These are phyloP conservation scores for Prenolepis imparis DNA, from an alignment of 2,888 invertebrate species.

Conservation along the genomic window DNA sequence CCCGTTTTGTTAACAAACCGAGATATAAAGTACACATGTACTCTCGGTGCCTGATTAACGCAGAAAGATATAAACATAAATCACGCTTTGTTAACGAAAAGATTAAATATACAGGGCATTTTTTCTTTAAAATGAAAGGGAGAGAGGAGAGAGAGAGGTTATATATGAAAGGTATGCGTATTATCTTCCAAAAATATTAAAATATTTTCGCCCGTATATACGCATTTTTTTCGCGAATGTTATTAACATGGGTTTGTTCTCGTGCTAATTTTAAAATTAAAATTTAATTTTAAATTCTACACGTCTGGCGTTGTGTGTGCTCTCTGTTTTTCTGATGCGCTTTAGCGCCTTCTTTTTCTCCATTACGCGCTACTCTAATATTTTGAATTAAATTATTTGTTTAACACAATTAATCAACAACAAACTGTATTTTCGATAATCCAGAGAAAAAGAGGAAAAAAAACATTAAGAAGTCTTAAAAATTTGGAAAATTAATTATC, in stretches of 20 bases:
- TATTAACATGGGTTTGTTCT: not conserved
- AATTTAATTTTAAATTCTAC: not conserved
- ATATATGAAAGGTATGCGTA: not conserved
- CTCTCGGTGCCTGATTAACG: slow-evolving; percentile 2
- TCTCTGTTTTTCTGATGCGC: not conserved
- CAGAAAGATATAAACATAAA: not conserved
- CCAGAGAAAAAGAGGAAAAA: not conserved
- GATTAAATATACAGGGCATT: not conserved
- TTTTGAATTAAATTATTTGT: not conserved
- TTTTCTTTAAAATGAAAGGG: not conserved
- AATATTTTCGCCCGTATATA: slow-evolving; percentile 1
- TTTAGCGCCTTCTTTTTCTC: not conserved
- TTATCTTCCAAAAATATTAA: not conserved
- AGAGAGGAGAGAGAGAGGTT: not conserved
- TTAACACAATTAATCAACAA: not conserved
- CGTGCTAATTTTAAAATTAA: not conserved
- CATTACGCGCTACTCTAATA: not conserved
- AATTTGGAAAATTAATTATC: not conserved
- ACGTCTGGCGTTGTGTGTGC: not conserved
- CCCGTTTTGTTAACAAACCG: slow-evolving; percentile 6
- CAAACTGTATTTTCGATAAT: not conserved
- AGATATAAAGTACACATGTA: not conserved
- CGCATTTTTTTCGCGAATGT: not conserved
- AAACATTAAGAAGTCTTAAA: not conserved
- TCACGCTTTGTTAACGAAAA: slow-evolving; percentile 2